Conservation (phyloP, 2,888 invertebrate genomes). For the Noctua pronuba region DNA sequence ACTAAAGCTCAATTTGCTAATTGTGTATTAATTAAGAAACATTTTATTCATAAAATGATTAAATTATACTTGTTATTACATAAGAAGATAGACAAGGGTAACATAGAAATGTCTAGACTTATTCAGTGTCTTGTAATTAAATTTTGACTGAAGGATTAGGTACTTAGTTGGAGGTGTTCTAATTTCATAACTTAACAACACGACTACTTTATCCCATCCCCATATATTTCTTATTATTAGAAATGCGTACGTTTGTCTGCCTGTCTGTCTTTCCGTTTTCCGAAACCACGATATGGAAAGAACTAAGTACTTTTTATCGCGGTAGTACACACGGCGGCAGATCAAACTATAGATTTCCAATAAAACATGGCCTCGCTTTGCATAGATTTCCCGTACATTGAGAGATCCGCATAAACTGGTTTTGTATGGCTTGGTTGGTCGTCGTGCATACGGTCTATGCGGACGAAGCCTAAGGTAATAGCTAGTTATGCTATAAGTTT, state of each 20-base stretch:
- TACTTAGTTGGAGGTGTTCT: not conserved
- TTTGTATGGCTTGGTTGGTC: no score
- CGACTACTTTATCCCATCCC: not conserved
- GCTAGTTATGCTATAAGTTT: not conserved
- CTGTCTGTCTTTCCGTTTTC: not conserved
- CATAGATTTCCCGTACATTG: not conserved
- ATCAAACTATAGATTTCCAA: no score
- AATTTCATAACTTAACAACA: not conserved
- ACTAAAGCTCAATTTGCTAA: conserved; percentile 2
- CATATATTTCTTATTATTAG: not conserved
- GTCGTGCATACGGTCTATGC: not conserved
- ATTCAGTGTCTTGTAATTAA: conserved; percentile 26
- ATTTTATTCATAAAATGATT: conserved; percentile 2
- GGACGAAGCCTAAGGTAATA: not conserved
- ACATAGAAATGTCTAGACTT: conserved; percentile 14
- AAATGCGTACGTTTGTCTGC: not conserved
- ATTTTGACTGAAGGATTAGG: not conserved
- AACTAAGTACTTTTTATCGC: not conserved
- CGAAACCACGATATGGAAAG: not conserved
- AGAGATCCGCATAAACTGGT: no score
- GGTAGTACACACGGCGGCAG: no score
- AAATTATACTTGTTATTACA: not conserved
- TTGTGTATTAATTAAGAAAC: not conserved
- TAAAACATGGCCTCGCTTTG: no score
- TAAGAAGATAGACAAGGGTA: not conserved